Evolutionary conservation across 2,888 invertebrate species (phyloP), one percentile per base, ranked within the genome.

Genomic region (Phytoseiulus persimilis): DNA sequence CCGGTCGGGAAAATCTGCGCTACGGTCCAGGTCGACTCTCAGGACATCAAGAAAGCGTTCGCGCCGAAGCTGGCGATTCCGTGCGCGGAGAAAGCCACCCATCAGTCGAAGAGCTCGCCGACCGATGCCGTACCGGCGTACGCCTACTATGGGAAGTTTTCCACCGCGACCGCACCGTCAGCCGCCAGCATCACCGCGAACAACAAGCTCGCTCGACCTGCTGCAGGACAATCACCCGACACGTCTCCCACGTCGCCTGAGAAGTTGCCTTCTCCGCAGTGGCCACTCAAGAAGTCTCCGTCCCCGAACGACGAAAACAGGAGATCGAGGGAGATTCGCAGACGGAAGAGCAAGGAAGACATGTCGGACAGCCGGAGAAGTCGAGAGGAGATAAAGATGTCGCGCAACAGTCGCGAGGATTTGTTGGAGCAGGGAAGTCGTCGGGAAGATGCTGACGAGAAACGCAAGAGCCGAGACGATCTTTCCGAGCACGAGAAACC

Each of bases 141-240:
- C 87, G 87, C 87, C 87, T 87, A 87, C 87, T 87, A 87, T 32
- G 87, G 87, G 33, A 87, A 87, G 87, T 87, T 87, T 87, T 87
- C 87, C 18, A 87, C 87, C 11, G 87, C 87, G 33, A 87, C 87
- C n/a, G 33, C 87, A 87, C 87, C 87, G 32, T 87, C 87, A 23
- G 87, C 87, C 31, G 87, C 87, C 39, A 87, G 87, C 87, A 87
- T 87, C 28, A 87, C 87, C 28, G 87, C 87, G 28, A 87, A 87
- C 33, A 87, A 87, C 23, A 87, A 87, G n/a, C 32, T 87, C n/a
- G 32, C 87, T 32, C 87, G 87, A 87, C 87, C 87, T 32, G 14
- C 33, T 9, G n/a, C 39, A 0, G 39, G 39, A 1, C 87, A 87
- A 87, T 87, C 87, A 11, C 39, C 32, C 0, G 39, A 87, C 6